Percentiles rank a stretch among this genome's conserved stretches.
These are phyloP conservation scores for Tenualosa thibaudeaui DNA, from an alignment of 2,797 vertebrate species.

Conservation along the genomic window DNA sequence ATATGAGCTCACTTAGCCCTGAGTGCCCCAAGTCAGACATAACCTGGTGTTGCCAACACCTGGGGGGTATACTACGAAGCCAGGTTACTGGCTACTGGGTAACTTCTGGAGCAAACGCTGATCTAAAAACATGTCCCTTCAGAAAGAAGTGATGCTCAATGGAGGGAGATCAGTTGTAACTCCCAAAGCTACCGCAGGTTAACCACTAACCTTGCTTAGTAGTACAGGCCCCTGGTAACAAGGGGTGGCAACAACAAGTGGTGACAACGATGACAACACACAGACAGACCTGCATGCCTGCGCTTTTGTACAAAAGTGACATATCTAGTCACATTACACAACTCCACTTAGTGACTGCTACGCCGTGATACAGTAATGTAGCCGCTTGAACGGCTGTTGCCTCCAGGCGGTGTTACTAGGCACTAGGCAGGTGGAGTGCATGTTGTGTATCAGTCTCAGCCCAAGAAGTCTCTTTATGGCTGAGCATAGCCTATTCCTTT, in stretches of 20 bases:
- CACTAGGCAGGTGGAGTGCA: constrained; percentile 12
- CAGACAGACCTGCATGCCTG: background rate
- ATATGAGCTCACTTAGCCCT: background rate
- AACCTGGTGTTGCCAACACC: constrained; percentile 29
- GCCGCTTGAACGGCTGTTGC: background rate
- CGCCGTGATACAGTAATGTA: constrained; percentile 6
- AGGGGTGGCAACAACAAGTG: background rate
- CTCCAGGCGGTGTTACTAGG: background rate
- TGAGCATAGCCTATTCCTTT: background rate
- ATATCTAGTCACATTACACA: background rate
- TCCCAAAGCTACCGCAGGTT: no score
- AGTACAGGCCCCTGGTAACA: constrained; percentile 31
- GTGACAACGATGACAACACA: background rate
- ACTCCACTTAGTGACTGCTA: background rate
- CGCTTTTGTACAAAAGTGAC: background rate
- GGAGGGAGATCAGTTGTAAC: no score
- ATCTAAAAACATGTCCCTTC: no score
- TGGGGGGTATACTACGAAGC: no score
- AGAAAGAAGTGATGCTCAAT: no score
- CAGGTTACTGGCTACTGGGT: no score
- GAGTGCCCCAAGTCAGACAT: constrained; percentile 24
- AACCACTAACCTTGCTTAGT: no score
- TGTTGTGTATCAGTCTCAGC: constrained; percentile 30
- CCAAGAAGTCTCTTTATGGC: background rate
- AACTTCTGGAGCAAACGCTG: no score